phyloP scores from a whole-genome alignment of 2,888 invertebrate species.

The Callosobruchus maculatus region DNA sequence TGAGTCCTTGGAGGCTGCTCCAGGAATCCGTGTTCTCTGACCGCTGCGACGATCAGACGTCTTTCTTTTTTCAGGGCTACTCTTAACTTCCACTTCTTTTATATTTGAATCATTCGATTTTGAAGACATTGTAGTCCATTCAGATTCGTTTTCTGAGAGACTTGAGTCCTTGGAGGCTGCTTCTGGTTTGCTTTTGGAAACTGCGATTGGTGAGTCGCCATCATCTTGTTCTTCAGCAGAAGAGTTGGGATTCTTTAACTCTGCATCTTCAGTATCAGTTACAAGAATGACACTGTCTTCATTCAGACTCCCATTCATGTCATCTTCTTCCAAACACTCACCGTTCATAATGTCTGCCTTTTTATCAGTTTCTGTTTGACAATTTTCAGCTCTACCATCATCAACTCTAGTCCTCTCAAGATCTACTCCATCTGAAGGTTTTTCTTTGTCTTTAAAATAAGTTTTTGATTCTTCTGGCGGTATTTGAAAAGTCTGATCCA shows the following conservation, averaged over 20 bases:
- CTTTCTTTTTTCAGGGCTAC: no score
- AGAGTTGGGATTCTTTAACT: not conserved
- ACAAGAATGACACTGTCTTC: no score
- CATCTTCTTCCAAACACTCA: not conserved
- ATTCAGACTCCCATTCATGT: not conserved
- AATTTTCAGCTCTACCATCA: not conserved
- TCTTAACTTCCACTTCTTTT: no score
- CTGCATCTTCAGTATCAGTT: not conserved
- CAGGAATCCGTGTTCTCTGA: no score
- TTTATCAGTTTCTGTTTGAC: not conserved
- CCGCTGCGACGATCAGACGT: no score
- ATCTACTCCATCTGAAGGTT: not conserved
- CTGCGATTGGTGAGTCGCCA: no score
- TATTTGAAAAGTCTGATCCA: not conserved
- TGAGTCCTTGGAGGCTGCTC: no score
- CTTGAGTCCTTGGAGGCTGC: no score
- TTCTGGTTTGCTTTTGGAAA: no score
- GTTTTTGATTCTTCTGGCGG: not conserved
- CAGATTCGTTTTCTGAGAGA: no score
- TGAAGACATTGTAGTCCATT: no score
- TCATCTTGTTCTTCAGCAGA: not conserved
- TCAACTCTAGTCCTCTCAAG: not conserved
- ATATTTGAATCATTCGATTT: no score
- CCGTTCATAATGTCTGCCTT: not conserved
- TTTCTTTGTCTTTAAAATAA: not conserved